Conservation (phyloP, 2,888 invertebrate species). For the Omphaloscelis lunosa region DNA sequence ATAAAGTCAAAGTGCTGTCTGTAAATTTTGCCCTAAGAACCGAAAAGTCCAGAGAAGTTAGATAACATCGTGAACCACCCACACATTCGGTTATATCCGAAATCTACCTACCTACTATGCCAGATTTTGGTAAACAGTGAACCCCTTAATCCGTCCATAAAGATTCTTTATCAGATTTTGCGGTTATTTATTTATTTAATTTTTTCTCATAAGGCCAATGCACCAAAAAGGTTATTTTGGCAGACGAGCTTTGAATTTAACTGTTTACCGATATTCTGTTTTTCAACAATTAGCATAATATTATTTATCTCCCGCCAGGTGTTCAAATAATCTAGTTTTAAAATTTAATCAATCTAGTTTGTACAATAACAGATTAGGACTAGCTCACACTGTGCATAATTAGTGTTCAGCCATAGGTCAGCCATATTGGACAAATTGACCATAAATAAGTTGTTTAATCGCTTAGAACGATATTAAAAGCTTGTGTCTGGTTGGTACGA, state of each 20-base stretch:
- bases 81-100: background rate
- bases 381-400: slow-evolving; percentile 34
- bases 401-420: slow-evolving; percentile 41
- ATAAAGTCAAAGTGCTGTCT: background rate
- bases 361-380: slow-evolving; percentile 20
- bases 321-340: slow-evolving; percentile 27
- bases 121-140: background rate
- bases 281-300: slow-evolving; percentile 1
- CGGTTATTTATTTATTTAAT: too few relatives aligned
- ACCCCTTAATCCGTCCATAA: slow-evolving; percentile 1
- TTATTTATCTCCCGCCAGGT: slow-evolving; percentile 26
- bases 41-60: background rate
- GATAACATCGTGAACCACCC: background rate
- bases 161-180: background rate
- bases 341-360: slow-evolving; percentile 11
- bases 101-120: background rate
- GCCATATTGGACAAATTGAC: slow-evolving; percentile 57
- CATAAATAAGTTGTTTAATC: slow-evolving; percentile 62
- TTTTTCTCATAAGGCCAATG: slow-evolving; percentile 1
- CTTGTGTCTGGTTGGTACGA: slow-evolving; percentile 44
- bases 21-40: background rate
- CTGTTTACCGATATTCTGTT: background rate
- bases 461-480: slow-evolving; percentile 54
- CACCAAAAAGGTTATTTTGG: background rate
- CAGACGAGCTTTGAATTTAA: slow-evolving; percentile 17